Evolutionary conservation across 2,888 invertebrate species (phyloP).

Genomic region (Parapristionchus giblindavisi): DNA sequence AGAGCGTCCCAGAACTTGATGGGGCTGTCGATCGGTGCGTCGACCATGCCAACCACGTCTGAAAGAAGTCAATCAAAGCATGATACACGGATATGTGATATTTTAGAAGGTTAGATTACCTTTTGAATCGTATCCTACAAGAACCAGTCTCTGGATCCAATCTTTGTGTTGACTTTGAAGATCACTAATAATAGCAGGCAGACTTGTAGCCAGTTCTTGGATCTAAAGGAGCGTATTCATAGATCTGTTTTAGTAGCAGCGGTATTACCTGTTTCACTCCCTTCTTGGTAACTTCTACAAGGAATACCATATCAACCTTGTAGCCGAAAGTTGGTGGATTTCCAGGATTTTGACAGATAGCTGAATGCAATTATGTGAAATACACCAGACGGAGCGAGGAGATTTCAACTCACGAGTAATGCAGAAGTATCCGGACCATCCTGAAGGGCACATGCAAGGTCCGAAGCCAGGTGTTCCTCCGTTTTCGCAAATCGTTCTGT

Average conservation of each 20-base stretch:
- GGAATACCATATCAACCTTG: conserved; percentile 32
- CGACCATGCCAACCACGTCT: conserved; percentile 17
- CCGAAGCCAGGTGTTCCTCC: conserved; percentile 51
- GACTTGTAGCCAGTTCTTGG: background rate
- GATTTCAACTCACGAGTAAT: conserved; percentile 42
- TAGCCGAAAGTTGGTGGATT: conserved; percentile 22
- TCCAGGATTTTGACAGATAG: background rate
- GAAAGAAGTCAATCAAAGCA: too few relatives aligned
- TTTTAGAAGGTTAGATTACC: background rate
- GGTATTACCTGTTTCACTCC: conserved; percentile 7
- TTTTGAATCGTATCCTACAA: conserved; percentile 22
- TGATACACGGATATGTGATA: background rate
- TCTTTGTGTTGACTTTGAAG: conserved; percentile 10
- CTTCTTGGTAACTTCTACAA: conserved; percentile 27
- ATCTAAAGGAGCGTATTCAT: background rate
- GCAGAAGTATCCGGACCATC: conserved; percentile 55
- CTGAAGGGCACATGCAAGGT: conserved; percentile 56
- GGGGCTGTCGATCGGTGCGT: background rate
- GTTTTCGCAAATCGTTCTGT: conserved; percentile 51
- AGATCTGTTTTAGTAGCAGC: background rate
- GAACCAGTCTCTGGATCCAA: conserved; percentile 25
- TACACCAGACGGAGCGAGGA: background rate
- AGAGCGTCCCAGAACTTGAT: background rate
- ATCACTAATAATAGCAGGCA: conserved; percentile 19
- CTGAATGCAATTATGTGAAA: background rate